Base-by-base conservation (phyloP, 2,113 vertebrate genomes). In the Heloderma charlesbogerti region DNA sequence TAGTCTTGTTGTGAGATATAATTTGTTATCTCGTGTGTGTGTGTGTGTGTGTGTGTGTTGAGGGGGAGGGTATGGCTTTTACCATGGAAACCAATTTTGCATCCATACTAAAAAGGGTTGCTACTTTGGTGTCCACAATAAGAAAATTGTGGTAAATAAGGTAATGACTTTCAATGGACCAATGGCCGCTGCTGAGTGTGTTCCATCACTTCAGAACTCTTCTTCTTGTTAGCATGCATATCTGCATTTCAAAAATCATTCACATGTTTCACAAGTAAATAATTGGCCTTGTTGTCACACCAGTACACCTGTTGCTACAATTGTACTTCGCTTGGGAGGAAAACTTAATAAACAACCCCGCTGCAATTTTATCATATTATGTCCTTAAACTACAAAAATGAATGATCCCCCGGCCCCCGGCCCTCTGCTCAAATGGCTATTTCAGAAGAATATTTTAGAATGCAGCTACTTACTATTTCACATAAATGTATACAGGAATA, bases 1-100 rank as follows among this genome's bases (percentile, higher is more conserved):
- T 69, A 84, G 60, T 89, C 77, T 93, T 94, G 80, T 93, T 94
- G 80, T 79, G 92, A 94, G 84, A 89, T 72, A 40, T 91, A 91
- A 92, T 92, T 95, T 91, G 90, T 91, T 94, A 92, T 94, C 84
- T 84, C 54, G 84, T 81, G 89, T 88, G 93, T 86, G 91, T 45
- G 87, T 84, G 48, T 31, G 27, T 29, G 66, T 4, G 27, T 29
- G 34, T 16, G 9, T 37, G 72, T 74, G 2, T 37, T 63, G n/a
- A 4, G 37, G 15, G 8, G 12, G 45, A 8, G 88, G 51, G 77
- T 88, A 88, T 88, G 25, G 40, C 80, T 60, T 79, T 88, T 72
- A 87, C 91, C 27, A 83, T 72, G 74, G 48, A 92, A 88, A 9
- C 16, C 13, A 87, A 71, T 90, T 88, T 69, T 92, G 4, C 43